These are phyloP conservation scores for Tapera naevia DNA, from an alignment of 2,797 vertebrate species.

Conservation along the genomic window DNA sequence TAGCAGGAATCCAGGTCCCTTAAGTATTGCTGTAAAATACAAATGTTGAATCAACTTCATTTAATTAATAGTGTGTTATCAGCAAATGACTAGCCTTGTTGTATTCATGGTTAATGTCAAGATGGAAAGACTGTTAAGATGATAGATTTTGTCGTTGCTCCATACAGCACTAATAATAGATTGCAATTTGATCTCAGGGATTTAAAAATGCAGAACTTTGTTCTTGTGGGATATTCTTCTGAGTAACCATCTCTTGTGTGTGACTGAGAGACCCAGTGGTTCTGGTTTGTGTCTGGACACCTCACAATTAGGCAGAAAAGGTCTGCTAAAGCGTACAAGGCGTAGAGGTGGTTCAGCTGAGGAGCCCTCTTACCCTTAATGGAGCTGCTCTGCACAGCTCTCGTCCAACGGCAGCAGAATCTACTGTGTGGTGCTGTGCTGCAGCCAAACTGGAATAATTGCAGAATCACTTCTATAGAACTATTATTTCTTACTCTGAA, in stretches of 20 bases:
- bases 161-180: rapidly evolving
- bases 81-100: not conserved
- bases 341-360: not conserved
- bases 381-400: not conserved
- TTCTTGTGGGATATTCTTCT: rapidly evolving
- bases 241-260: not conserved
- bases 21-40: not conserved
- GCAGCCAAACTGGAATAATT: not conserved
- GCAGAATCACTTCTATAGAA: not conserved
- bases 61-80: not conserved
- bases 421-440: not conserved
- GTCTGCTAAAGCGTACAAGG: not conserved
- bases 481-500: not conserved
- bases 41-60: not conserved
- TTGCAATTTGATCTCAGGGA: not conserved
- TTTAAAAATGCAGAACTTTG: not conserved
- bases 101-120: not conserved
- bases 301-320: not conserved
- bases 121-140: not conserved
- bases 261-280: not conserved
- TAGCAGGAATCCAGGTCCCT: not conserved
- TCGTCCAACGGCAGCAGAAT: not conserved
- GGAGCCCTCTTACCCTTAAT: not conserved
- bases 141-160: not conserved
- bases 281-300: not conserved